Evolutionary conservation across 37 sponge, comb jelly and placozoan species (phyloP).

Genomic region (Cliona cf. orientalis): DNA sequence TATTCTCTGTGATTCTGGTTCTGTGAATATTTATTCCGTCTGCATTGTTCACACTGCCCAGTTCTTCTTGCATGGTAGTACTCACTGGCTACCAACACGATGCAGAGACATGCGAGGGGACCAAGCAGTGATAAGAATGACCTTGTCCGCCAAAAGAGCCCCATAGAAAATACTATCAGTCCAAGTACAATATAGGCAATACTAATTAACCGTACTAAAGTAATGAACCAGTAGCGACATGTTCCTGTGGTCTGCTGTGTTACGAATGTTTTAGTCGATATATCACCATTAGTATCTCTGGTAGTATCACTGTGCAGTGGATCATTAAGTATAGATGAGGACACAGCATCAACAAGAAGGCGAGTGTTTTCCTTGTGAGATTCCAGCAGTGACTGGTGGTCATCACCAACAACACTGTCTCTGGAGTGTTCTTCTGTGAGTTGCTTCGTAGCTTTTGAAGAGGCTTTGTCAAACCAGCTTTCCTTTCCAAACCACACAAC

Average conservation of each 20-base stretch:
- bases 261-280: neutral
- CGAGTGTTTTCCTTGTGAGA: neutral
- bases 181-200: neutral
- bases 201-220: neutral
- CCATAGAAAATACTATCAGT: neutral
- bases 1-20: too few relatives aligned
- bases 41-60: neutral
- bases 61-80: neutral
- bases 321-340: neutral
- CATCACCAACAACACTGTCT: too few relatives aligned
- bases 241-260: too few relatives aligned
- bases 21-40: too few relatives aligned
- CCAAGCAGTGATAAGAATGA: neutral
- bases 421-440: neutral
- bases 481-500: slow-evolving; percentile 38
- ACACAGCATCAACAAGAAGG: neutral
- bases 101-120: neutral
- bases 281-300: neutral
- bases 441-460: neutral
- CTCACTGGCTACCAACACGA: slow-evolving; percentile 7
- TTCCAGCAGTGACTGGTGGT: too few relatives aligned
- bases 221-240: neutral
- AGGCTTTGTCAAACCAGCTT: slow-evolving; percentile 3
- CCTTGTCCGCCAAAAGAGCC: slow-evolving; percentile 1
- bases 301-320: neutral